Evolutionary conservation across 2,113 vertebrate species (phyloP).

Genomic region (Eonycteris spelaea): DNA sequence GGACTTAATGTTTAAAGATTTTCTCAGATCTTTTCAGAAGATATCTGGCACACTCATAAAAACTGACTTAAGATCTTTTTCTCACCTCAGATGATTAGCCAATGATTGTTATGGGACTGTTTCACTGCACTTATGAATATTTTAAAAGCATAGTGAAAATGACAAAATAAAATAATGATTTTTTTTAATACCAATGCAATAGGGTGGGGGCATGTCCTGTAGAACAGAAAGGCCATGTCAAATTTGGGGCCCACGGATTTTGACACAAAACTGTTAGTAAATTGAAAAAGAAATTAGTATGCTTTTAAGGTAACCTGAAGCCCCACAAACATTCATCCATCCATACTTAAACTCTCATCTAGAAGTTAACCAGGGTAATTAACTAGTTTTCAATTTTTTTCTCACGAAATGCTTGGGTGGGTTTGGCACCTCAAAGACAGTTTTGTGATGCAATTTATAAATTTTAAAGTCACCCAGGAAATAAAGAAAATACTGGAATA

Average conservation of each 20-base stretch:
- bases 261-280: not conserved
- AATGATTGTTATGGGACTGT: not conserved
- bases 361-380: not conserved
- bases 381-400: not conserved
- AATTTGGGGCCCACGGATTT: not conserved
- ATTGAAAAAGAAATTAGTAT: not conserved
- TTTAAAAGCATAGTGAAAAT: not conserved
- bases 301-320: not conserved
- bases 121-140: not conserved
- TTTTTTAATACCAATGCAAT: not conserved
- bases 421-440: not conserved
- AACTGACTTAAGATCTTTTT: not conserved
- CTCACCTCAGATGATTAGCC: not conserved
- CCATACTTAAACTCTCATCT: not conserved
- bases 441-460: not conserved
- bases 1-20: not conserved
- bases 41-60: not conserved
- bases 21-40: not conserved
- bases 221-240: not conserved
- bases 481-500: not conserved
- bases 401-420: not conserved
- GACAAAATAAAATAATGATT: constrained; percentile 12
- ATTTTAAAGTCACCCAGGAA: not conserved
- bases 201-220: not conserved
- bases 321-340: not conserved